A percentile compares a stretch with the other conserved stretches of the same genome.
These are phyloP conservation scores for Lochmaea capreae DNA, from an alignment of 2,888 invertebrate genomes.

Conservation along the genomic window DNA sequence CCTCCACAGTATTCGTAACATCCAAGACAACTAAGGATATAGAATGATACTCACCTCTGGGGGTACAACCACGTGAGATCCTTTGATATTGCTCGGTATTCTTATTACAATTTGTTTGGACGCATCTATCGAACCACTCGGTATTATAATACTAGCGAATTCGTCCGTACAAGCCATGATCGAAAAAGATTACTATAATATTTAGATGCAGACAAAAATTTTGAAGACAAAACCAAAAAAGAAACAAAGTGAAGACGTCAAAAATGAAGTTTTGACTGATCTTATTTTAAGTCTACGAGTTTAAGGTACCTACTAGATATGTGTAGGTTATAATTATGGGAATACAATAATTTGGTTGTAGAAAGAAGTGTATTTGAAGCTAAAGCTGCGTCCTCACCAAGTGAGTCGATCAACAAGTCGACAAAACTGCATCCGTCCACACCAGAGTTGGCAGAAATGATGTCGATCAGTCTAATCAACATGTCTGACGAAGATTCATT, in stretches of 20 bases:
- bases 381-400: no score
- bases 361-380: no score
- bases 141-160: slow-evolving; percentile 17
- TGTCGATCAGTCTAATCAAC: no score
- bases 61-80: slow-evolving; percentile 8
- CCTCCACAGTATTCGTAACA: no score
- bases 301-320: slow-evolving; percentile 10
- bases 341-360: no score
- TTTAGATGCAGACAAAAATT: slow-evolving; percentile 1
- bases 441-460: no score
- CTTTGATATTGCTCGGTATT: slow-evolving; percentile 4
- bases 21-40: background rate
- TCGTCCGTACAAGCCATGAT: slow-evolving; percentile 11
- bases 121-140: slow-evolving; percentile 10
- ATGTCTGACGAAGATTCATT: no score
- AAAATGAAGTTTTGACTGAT: background rate
- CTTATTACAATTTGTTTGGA: slow-evolving; percentile 14
- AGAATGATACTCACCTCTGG: slow-evolving; percentile 7
- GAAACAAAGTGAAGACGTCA: slow-evolving; percentile 12
- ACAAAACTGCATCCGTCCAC: no score
- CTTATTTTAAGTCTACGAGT: background rate
- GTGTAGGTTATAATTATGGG: background rate
- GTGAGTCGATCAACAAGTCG: no score
- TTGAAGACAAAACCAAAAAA: slow-evolving; percentile 6
- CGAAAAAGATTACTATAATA: background rate